A percentile compares a stretch with the other conserved stretches of the same genome.
Evolutionary conservation across 2,888 invertebrate species (phyloP).

Genomic region (Caenorhabditis wallacei): DNA sequence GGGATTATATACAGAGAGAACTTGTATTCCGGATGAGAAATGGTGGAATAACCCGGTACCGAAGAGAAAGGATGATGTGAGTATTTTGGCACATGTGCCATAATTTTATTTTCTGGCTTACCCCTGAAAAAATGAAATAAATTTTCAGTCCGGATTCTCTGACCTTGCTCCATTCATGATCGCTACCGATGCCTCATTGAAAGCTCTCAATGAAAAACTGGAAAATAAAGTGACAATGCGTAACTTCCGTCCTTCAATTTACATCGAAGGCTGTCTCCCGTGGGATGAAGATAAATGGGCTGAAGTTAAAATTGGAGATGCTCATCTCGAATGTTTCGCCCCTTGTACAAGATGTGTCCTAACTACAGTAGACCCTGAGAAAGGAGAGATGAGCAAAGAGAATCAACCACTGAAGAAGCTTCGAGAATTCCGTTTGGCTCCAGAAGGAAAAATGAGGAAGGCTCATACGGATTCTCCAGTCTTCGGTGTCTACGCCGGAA

Average conservation of each 20-base stretch:
- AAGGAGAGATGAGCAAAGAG: conserved; percentile 63
- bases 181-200: conserved; percentile 61
- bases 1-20: conserved; percentile 67
- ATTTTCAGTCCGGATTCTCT: conserved; percentile 67
- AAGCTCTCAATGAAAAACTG: conserved; percentile 64
- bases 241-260: conserved; percentile 70
- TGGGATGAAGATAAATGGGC: conserved; percentile 75
- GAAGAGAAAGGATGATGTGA: conserved; percentile 68
- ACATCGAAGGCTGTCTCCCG: conserved; percentile 61
- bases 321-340: conserved; percentile 66
- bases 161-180: conserved; percentile 70
- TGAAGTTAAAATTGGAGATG: conserved; percentile 66
- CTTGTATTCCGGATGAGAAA: conserved; percentile 42
- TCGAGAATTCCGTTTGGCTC: conserved; percentile 68
- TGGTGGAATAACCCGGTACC: conserved; percentile 74
- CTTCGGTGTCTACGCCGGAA: conserved; percentile 70
- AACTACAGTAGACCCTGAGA: conserved; percentile 67
- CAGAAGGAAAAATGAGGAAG: conserved; percentile 68
- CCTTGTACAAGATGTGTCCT: conserved; percentile 71
- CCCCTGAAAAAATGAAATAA: not conserved
- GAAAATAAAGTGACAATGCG: conserved; percentile 60
- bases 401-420: conserved; percentile 67
- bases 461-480: conserved; percentile 65
- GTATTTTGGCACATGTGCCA: not conserved
- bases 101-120: no score